Conservation (phyloP, 1,140 invertebrate species). For the Ylistrum balloti region DNA sequence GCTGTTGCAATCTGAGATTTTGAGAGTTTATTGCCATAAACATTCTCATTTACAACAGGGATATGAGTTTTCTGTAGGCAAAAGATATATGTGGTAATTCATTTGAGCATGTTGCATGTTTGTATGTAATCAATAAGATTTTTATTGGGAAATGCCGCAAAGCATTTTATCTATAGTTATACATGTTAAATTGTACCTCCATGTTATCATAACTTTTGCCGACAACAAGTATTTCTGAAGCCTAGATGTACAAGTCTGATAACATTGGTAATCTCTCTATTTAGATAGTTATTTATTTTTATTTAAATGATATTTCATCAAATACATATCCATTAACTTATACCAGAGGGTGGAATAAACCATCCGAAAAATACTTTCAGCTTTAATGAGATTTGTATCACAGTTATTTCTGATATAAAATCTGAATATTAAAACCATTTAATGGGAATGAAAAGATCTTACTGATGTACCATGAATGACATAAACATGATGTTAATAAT, state of each 20-base stretch:
- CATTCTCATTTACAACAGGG: neutral
- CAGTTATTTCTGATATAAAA: too few relatives aligned
- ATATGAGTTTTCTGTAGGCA: neutral
- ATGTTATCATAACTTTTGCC: neutral
- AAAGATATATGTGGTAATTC: neutral
- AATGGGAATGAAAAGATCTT: too few relatives aligned
- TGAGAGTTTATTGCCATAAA: neutral
- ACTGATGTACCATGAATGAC: too few relatives aligned
- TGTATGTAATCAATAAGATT: neutral
- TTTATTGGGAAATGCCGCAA: conserved; percentile 4
- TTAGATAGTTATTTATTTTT: neutral
- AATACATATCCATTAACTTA: too few relatives aligned
- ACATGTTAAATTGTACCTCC: neutral
- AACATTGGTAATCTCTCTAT: neutral
- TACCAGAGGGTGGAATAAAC: too few relatives aligned
- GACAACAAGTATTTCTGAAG: neutral
- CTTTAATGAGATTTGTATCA: too few relatives aligned
- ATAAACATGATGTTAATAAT: too few relatives aligned
- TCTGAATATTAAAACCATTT: too few relatives aligned
- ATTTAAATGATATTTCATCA: too few relatives aligned
- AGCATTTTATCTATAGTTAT: neutral
- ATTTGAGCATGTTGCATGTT: neutral
- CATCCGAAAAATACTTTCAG: too few relatives aligned
- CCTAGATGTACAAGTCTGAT: neutral
- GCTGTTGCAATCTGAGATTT: neutral